phyloP scores from a whole-genome alignment of 2,797 vertebrate genomes.

The Synanceia verrucosa region DNA sequence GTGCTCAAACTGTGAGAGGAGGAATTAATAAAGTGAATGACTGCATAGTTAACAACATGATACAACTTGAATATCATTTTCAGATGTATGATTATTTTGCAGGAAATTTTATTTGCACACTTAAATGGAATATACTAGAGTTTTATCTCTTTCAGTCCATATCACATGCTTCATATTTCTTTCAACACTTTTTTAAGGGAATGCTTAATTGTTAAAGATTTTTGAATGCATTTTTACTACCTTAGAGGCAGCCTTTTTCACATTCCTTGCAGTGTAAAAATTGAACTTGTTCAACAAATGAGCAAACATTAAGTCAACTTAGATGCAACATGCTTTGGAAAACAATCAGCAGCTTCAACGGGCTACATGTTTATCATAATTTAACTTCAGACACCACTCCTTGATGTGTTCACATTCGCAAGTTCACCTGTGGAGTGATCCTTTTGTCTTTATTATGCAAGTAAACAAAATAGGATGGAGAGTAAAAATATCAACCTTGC shows the following conservation, averaged over 20 bases:
- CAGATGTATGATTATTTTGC: conserved; percentile 10
- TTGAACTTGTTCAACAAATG: background rate
- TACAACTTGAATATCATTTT: conserved; percentile 19
- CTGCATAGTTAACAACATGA: background rate
- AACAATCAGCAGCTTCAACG: background rate
- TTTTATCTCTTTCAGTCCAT: background rate
- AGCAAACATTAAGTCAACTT: background rate
- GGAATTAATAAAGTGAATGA: background rate
- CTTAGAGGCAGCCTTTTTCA: background rate
- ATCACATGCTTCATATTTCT: conserved; percentile 2
- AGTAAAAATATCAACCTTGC: background rate
- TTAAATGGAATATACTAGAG: background rate
- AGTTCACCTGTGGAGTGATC: conserved; percentile 15
- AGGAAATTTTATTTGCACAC: background rate
- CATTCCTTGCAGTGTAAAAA: background rate
- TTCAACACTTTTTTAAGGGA: background rate
- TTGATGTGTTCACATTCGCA: conserved; percentile 27
- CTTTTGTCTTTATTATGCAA: background rate
- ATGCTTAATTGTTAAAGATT: background rate
- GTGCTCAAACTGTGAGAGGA: background rate
- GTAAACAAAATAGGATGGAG: background rate
- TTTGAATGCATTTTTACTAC: conserved; percentile 1
- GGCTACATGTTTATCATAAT: background rate
- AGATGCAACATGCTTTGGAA: background rate
- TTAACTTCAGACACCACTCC: background rate